Evolutionary conservation across 2,113 vertebrate genomes (phyloP), one percentile per base, ranked within the genome.

Genomic region (Euleptes europaea): DNA sequence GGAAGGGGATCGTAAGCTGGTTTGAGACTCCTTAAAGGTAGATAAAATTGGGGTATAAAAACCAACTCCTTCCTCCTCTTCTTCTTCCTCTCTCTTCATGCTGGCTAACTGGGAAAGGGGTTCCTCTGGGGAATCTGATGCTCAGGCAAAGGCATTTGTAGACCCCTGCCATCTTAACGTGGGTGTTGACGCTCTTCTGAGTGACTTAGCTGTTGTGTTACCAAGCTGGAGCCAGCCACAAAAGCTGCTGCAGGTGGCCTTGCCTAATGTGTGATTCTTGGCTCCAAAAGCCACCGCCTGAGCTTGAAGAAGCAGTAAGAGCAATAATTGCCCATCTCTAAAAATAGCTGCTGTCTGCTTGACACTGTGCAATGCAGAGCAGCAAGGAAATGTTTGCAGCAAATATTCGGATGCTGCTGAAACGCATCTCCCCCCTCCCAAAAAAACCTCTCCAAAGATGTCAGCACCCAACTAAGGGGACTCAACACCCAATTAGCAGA

Each of bases 311-410:
- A 85, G 76, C 82, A 74, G 69, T 72, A 70, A 83, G 79, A 83
- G n/a, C 8, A 23, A 85, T 78, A 86, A 78, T 90, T 89, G 90
- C n/a, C 84, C 60, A 82, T 80, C 33, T 38, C 88, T 94, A 93
- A 93, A 93, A 91, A 93, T 89, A 93, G 88, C 60, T 21, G 33
- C 57, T 1, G 85, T 86, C 84, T 75, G 47, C 44, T 80, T 74
- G 85, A 82, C 57, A 77, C 60, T 44, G 74, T 51, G 38, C 65
- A 82, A 82, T 78, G 54, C 1, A 38, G 47, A 77, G 26, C n/a
- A 85, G 23, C 1, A 38, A 75, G 86, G 60, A 11, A 54, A 84
- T 49, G 2, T 10, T 15, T 26, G 42, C 82, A 38, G 82, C 49
- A 87, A 70, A 80, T 71, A 79, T 90, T 77, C 77, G 78, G 51